Percentiles rank a stretch among this genome's conserved stretches.
These are phyloP conservation scores for Anas platyrhynchos DNA, from an alignment of 2,113 vertebrate species.

Conservation along the genomic window DNA sequence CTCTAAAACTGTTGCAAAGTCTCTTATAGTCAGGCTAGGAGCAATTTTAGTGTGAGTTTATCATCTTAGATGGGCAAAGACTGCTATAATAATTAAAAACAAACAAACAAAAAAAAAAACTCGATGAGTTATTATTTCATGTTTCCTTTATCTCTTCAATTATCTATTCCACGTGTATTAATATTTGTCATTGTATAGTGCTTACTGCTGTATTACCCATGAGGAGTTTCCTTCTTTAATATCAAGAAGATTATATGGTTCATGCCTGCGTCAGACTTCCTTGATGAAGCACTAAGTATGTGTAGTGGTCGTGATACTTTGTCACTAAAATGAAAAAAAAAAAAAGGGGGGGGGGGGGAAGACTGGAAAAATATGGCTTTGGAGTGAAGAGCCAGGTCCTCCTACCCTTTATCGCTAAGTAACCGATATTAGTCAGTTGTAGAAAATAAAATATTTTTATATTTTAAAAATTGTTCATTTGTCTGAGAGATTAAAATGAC, in stretches of 20 bases:
- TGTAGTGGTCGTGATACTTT: neutral
- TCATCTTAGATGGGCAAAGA: neutral
- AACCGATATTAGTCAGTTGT: neutral
- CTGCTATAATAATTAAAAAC: fast-evolving
- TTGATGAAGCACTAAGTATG: neutral
- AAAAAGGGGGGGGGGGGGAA: neutral
- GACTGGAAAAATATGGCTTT: neutral
- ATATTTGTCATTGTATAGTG: neutral
- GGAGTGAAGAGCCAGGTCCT: neutral
- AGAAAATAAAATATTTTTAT: neutral
- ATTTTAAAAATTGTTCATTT: neutral
- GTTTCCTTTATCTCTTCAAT: neutral
- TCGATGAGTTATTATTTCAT: neutral
- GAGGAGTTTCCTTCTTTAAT: neutral
- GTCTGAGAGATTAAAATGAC: neutral
- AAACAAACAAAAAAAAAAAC: no score
- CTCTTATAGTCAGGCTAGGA: neutral
- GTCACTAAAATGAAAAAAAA: neutral
- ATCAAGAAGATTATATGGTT: neutral
- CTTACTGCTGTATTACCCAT: neutral
- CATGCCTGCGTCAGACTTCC: neutral
- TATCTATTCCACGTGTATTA: neutral
- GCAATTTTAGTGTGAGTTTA: neutral
- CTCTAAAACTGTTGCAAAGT: neutral
- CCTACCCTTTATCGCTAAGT: neutral